These are phyloP conservation scores for Drosophila kanapiae DNA, from an alignment of 1,140 invertebrate genomes.

Conservation along the genomic window DNA sequence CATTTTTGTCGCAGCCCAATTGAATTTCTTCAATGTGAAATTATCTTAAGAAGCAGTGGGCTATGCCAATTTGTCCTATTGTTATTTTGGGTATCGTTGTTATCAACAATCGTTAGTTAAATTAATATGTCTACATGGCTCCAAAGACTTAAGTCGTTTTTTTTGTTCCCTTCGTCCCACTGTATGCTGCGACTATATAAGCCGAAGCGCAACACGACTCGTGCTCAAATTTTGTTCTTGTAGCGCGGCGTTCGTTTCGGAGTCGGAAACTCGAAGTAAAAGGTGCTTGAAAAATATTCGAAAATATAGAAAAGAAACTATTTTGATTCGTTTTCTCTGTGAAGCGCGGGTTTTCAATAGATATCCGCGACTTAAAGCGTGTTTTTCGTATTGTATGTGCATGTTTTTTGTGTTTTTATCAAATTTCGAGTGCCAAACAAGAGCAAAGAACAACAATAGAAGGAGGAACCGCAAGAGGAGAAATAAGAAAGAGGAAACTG, in stretches of 20 bases:
- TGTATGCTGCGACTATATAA: slow-evolving; percentile 21
- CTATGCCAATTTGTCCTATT: no score
- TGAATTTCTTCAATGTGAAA: not conserved
- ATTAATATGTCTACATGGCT: not conserved
- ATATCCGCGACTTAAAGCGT: not conserved
- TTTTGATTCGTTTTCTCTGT: slow-evolving; percentile 12
- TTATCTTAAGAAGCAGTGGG: not conserved
- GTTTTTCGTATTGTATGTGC: slow-evolving; percentile 14
- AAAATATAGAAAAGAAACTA: slow-evolving; percentile 11
- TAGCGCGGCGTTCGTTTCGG: slow-evolving; percentile 14
- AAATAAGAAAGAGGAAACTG: slow-evolving; percentile 12
- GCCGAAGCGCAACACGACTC: slow-evolving; percentile 2
- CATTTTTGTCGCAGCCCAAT: not conserved
- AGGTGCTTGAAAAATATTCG: slow-evolving; percentile 5
- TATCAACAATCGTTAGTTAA: no score
- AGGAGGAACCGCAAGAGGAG: slow-evolving; percentile 22
- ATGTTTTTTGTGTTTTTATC: slow-evolving; percentile 5
- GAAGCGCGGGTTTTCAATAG: not conserved
- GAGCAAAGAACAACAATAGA: slow-evolving; percentile 31
- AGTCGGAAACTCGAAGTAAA: not conserved
- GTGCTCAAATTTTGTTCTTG: slow-evolving; percentile 24
- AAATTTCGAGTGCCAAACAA: slow-evolving; percentile 35
- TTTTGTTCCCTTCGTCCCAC: not conserved
- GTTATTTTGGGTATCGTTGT: no score
- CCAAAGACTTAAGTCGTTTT: no score